Conservation (phyloP, 1,140 invertebrate species). For the Thaumetopoea pityocampa region DNA sequence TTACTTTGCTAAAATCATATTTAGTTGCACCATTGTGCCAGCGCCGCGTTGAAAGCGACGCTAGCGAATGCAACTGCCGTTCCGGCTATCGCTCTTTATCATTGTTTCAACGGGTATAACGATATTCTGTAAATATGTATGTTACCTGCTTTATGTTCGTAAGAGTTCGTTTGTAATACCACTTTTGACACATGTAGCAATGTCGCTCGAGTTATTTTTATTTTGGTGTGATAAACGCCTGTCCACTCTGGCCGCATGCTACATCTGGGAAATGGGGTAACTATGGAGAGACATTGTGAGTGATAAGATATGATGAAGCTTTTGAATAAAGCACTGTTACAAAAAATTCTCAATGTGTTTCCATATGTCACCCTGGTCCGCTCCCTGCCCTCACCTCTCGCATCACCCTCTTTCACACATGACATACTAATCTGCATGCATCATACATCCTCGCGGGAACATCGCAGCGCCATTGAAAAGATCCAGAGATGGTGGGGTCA, state of each 20-base stretch:
- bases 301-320: conserved; percentile 76
- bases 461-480: too few relatives aligned
- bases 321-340: conserved; percentile 81
- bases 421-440: conserved; percentile 13
- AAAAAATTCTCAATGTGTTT: conserved; percentile 80
- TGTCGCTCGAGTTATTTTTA: conserved; percentile 66
- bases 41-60: conserved; percentile 26
- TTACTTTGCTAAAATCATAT: conserved; percentile 56
- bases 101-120: conserved; percentile 69
- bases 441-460: background rate
- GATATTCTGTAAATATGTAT: conserved; percentile 66
- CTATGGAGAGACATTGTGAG: conserved; percentile 80
- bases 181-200: conserved; percentile 77
- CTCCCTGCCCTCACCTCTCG: conserved; percentile 30
- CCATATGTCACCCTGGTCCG: conserved; percentile 74
- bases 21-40: conserved; percentile 55
- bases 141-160: conserved; percentile 72
- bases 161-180: conserved; percentile 77
- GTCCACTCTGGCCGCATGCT: conserved; percentile 71
- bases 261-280: conserved; percentile 78
- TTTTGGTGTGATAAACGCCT: conserved; percentile 68
- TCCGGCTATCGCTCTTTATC: conserved; percentile 65
- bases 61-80: conserved; percentile 38
- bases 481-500: too few relatives aligned
- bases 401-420: conserved; percentile 22